Base-by-base conservation (phyloP, 2,113 vertebrate genomes). In the Forbesichthys agassizii region DNA sequence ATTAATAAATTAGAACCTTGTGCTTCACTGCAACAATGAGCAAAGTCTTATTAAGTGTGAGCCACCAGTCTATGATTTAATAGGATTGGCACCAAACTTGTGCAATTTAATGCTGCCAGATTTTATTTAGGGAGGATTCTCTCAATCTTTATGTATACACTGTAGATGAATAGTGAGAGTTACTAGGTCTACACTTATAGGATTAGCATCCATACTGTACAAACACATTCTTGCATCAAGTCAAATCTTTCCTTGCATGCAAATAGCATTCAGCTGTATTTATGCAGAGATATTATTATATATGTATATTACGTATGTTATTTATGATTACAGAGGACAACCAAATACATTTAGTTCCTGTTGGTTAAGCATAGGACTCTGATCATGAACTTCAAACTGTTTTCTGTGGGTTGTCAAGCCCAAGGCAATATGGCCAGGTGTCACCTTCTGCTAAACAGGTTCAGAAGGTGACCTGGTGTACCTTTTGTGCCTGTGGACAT, bases 321-420 rank as follows among this genome's bases (percentile, higher is more conserved):
- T 42, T 42, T 6, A 6, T 36, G 64, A 73, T 65, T 27, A 51
- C 64, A 59, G 47, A 64, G 51, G 20, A 2, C 46, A 70, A 61
- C 11, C 60, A 11, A 11, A 57, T 9, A 61, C 51, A 27, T 27
- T 27, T 27, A 27, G 27, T 27, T 53, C n/a, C 33, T 1, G 14
- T 20, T 49, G 36, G 36, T 42, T 52, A 56, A 10, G 64, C 68
- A 65, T 61, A 11, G 54, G 72, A 68, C 68, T 58, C 80, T 90
- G 86, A 64, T 85, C 86, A 42, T 90, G 90, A 89, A 89, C 88
- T 91, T 89, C 85, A 80, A 71, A 74, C 69, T 53, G 64, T 67
- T 71, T 71, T 83, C 69, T 77, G 77, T 46, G 64, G 80, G 74
- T 74, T 75, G 74, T 71, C 68, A 47, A 69, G 81, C 78, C 67